Percentiles rank a stretch among this genome's conserved stretches.
phyloP scores from a whole-genome alignment of 2,113 vertebrate species.

The Nothobranchius furzeri region DNA sequence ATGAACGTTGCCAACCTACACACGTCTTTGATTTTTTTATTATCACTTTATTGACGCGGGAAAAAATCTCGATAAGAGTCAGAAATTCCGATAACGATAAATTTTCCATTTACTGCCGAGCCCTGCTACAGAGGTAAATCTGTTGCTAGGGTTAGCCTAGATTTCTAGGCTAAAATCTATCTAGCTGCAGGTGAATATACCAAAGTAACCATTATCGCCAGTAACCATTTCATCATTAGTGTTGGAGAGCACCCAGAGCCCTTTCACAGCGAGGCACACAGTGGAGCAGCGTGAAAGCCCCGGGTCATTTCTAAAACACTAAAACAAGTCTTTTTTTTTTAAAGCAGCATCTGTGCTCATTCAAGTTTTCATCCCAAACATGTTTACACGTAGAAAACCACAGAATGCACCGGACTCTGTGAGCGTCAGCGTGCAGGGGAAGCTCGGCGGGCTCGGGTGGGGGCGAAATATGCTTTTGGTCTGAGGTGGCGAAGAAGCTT shows the following conservation, averaged over 20 bases:
- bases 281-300: constrained; percentile 39
- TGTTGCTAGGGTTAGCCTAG: no score
- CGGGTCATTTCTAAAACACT: constrained; percentile 24
- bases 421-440: constrained; percentile 16
- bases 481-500: constrained; percentile 33
- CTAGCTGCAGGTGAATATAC: no score
- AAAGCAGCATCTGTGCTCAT: constrained; percentile 42
- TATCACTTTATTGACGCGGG: no score
- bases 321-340: constrained; percentile 37
- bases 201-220: no score
- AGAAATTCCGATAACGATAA: no score
- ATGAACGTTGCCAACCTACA: no score
- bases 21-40: no score
- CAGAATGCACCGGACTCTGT: constrained; percentile 21
- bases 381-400: neutral
- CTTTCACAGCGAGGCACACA: constrained; percentile 45
- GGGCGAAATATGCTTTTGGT: constrained; percentile 54
- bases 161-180: no score
- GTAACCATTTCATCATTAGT: no score
- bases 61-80: no score
- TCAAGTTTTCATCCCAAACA: constrained; percentile 20
- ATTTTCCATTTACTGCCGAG: no score
- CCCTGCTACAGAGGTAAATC: no score
- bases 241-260: constrained; percentile 3
- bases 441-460: constrained; percentile 36